Evolutionary conservation across 2,113 vertebrate genomes (phyloP).

Genomic region (Seriola dumerili): DNA sequence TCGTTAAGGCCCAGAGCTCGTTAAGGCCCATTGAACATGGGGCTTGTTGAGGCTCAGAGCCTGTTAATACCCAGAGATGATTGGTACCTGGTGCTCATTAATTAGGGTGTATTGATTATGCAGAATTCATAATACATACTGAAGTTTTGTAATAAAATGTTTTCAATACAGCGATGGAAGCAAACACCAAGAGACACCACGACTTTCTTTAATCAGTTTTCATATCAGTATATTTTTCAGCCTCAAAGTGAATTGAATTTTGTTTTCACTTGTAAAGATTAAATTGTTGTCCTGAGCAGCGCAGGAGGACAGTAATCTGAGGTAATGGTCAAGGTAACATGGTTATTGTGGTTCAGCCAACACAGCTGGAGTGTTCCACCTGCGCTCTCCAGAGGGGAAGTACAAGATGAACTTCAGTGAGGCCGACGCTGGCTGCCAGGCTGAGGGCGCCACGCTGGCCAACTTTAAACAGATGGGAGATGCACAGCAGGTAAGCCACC

Average conservation of each 20-base stretch:
- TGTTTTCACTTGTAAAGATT: neutral
- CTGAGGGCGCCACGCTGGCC: constrained; percentile 88
- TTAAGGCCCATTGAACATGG: constrained; percentile 1
- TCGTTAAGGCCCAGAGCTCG: neutral
- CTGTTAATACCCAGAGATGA: neutral
- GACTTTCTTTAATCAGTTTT: neutral
- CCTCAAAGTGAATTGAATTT: neutral
- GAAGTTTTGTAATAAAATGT: neutral
- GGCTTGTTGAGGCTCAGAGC: neutral
- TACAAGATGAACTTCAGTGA: constrained; percentile 89
- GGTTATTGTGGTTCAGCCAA: constrained; percentile 83
- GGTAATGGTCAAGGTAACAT: neutral
- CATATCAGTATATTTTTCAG: neutral
- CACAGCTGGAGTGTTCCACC: constrained; percentile 92
- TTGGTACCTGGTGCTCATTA: neutral
- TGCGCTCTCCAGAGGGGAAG: constrained; percentile 87
- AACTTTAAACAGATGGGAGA: constrained; percentile 89
- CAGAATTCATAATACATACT: neutral
- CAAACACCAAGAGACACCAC: neutral
- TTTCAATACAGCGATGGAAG: neutral
- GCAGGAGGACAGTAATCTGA: neutral
- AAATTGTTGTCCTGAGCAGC: neutral
- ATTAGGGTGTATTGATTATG: neutral
- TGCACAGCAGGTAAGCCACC: constrained; percentile 91
- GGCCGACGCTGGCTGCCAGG: constrained; percentile 85